These are phyloP conservation scores for Archocentrus centrarchus DNA, from an alignment of 2,113 vertebrate species.

Conservation along the genomic window DNA sequence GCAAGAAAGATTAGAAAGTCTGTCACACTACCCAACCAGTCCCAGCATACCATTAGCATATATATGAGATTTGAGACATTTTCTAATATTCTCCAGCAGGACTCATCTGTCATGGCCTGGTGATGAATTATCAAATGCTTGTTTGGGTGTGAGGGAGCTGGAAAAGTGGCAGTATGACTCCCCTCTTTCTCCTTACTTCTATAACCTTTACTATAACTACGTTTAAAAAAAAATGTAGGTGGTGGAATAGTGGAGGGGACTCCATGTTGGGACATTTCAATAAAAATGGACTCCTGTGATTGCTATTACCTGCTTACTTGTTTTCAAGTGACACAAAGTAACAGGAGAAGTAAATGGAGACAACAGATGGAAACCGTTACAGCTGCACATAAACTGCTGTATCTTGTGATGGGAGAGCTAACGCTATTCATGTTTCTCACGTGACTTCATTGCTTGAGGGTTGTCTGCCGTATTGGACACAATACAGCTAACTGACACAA, in stretches of 20 bases:
- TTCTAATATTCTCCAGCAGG: constrained; percentile 99
- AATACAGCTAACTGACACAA: neutral
- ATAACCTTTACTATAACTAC: constrained; percentile 76
- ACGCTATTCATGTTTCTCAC: neutral
- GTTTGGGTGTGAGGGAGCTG: constrained; percentile 85
- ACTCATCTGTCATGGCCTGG: constrained; percentile 99
- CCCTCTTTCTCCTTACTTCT: constrained; percentile 60
- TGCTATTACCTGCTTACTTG: constrained; percentile 49
- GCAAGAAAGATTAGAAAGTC: constrained; percentile 97
- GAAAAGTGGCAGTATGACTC: constrained; percentile 78
- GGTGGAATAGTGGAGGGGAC: constrained; percentile 31
- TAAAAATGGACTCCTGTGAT: constrained; percentile 53
- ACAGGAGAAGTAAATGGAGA: neutral
- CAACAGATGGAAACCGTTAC: constrained; percentile 11
- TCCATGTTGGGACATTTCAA: constrained; percentile 60
- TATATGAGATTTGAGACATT: constrained; percentile 99
- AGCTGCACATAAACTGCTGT: neutral
- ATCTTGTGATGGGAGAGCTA: neutral
- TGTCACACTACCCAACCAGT: constrained; percentile 86
- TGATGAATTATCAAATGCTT: constrained; percentile 99
- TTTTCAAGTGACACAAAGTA: constrained; percentile 34
- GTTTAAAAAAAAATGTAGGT: constrained; percentile 16
- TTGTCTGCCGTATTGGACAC: neutral
- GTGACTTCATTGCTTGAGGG: neutral
- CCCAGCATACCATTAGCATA: constrained; percentile 99